phyloP scores from a whole-genome alignment of 2,113 vertebrate species.

The Crotalus viridis region DNA sequence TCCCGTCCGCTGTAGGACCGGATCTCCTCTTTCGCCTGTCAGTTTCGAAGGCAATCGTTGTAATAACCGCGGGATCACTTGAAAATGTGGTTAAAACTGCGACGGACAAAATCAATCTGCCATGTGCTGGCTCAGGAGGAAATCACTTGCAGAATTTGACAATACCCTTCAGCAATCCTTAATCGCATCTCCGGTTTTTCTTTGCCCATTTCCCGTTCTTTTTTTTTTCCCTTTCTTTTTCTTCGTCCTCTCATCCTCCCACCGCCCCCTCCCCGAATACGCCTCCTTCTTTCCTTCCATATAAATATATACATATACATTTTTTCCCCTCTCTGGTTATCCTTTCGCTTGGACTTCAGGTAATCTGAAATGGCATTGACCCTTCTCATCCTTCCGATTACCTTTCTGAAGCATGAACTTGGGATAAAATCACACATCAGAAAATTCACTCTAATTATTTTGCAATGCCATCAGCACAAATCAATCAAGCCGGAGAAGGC shows the following conservation, averaged over 20 bases:
- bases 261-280: conserved; percentile 23
- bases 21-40: conserved; percentile 81
- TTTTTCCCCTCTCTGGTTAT: conserved; percentile 65
- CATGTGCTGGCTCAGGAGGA: conserved; percentile 84
- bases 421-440: conserved; percentile 94
- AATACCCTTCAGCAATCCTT: conserved; percentile 77
- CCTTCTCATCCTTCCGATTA: conserved; percentile 90
- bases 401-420: conserved; percentile 92
- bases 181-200: conserved; percentile 53
- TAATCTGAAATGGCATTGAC: conserved; percentile 94
- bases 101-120: conserved; percentile 93
- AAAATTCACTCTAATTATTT: conserved; percentile 94
- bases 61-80: conserved; percentile 87
- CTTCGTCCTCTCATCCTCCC: conserved; percentile 39
- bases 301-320: conserved; percentile 56
- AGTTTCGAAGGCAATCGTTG: conserved; percentile 84
- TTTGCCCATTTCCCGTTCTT: conserved; percentile 51
- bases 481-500: conserved; percentile 87
- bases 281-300: conserved; percentile 37
- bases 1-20: conserved; percentile 73
- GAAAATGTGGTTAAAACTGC: conserved; percentile 79
- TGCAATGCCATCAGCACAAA: conserved; percentile 94
- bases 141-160: conserved; percentile 83
- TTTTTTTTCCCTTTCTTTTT: conserved; percentile 65
- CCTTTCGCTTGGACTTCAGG: conserved; percentile 82